phyloP scores from a whole-genome alignment of 2,113 vertebrate species.

The Chloebia gouldiae region DNA sequence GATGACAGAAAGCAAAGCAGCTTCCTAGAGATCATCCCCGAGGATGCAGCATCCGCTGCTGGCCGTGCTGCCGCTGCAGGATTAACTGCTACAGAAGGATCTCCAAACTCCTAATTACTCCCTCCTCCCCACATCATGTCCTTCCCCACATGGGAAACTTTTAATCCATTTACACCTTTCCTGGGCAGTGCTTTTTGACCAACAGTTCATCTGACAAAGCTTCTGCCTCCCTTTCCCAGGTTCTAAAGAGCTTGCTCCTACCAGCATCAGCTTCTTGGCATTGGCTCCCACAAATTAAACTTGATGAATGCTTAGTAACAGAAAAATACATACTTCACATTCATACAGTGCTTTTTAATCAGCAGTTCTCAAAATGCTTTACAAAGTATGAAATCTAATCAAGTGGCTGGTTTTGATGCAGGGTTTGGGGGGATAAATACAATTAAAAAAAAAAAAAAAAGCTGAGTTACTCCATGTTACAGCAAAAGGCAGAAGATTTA shows the following conservation, averaged over 20 bases:
- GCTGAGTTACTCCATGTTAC: not conserved
- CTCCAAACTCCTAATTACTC: not conserved
- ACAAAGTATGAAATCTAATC: not conserved
- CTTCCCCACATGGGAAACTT: not conserved
- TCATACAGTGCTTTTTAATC: not conserved
- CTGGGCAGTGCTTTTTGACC: not conserved
- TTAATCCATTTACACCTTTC: conserved; percentile 28
- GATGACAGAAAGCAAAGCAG: not conserved
- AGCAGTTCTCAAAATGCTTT: not conserved
- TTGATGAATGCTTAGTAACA: not conserved
- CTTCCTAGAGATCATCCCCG: not conserved
- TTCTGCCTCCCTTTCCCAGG: not conserved
- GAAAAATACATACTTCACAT: not conserved
- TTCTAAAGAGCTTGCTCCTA: not conserved
- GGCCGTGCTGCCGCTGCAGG: not conserved
- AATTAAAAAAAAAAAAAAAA: not conserved
- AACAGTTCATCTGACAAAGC: not conserved
- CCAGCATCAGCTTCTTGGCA: not conserved
- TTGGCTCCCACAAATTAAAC: not conserved
- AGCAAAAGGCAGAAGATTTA: not conserved
- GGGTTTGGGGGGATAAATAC: not conserved
- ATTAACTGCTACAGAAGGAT: not conserved
- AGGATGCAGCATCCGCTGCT: not conserved
- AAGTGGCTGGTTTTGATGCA: not conserved
- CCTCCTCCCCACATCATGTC: not conserved